phyloP scores from a whole-genome alignment of 1,140 invertebrate species.

The Drosophila nigrodunni region DNA sequence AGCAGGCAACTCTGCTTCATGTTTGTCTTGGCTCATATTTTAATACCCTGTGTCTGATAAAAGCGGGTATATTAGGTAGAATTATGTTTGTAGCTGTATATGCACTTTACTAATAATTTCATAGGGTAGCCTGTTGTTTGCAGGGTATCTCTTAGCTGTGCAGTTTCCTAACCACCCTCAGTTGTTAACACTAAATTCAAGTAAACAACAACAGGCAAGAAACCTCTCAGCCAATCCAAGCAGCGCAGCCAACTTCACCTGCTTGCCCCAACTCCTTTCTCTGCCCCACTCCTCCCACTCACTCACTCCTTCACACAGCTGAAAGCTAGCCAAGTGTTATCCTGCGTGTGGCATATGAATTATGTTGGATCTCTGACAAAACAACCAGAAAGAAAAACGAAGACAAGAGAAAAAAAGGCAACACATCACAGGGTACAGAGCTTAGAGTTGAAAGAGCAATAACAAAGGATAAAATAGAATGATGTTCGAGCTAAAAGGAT shows the following conservation, averaged over 20 bases:
- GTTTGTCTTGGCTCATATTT: constrained; percentile 60
- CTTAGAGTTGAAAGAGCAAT: constrained; percentile 36
- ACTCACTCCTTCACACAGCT: not conserved
- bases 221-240: constrained; percentile 13
- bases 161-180: not conserved
- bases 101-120: not conserved
- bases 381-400: not conserved
- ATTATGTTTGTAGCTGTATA: too few species aligned
- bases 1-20: constrained; percentile 46
- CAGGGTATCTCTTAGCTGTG: not conserved
- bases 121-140: not conserved
- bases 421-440: constrained; percentile 12
- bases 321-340: constrained; percentile 26
- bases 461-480: constrained; percentile 35
- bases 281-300: not conserved
- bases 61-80: not conserved
- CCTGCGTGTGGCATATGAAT: constrained; percentile 52
- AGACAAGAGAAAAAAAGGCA: not conserved
- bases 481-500: constrained; percentile 40
- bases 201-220: constrained; percentile 35
- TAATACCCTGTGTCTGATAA: constrained; percentile 41
- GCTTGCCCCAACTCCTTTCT: not conserved
- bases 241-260: not conserved
- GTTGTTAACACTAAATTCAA: constrained; percentile 44
- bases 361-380: constrained; percentile 30